Percentiles rank a stretch among this genome's conserved stretches.
phyloP scores from a whole-genome alignment of 2,888 invertebrate species.

The Erannis defoliaria region DNA sequence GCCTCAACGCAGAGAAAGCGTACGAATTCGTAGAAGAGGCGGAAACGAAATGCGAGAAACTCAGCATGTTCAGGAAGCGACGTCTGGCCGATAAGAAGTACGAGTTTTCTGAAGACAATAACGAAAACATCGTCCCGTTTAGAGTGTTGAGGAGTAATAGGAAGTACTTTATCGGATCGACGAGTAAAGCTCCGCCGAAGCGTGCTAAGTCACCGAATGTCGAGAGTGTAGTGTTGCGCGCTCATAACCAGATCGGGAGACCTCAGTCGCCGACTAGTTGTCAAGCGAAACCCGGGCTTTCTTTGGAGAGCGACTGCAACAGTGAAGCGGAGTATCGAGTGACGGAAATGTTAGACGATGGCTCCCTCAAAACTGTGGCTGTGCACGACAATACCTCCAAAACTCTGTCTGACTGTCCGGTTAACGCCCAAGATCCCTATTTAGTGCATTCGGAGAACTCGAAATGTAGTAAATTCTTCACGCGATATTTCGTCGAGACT shows the following conservation, averaged over 20 bases:
- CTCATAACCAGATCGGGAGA: constrained; percentile 80
- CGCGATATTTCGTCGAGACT: constrained; percentile 89
- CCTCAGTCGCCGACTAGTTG: constrained; percentile 67
- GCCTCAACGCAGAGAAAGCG: constrained; percentile 89
- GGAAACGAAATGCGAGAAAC: constrained; percentile 93
- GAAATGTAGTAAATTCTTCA: constrained; percentile 89
- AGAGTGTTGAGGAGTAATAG: constrained; percentile 87
- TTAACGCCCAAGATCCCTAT: constrained; percentile 80
- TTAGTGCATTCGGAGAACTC: constrained; percentile 83
- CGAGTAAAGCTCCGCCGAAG: constrained; percentile 63
- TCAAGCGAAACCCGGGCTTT: constrained; percentile 65
- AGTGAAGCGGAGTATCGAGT: constrained; percentile 83
- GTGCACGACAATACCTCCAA: constrained; percentile 84
- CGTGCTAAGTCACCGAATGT: constrained; percentile 78
- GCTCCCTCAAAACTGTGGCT: constrained; percentile 80
- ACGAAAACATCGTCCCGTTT: constrained; percentile 89
- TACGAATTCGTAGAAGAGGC: constrained; percentile 95
- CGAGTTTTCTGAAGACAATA: constrained; percentile 94
- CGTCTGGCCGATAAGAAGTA: constrained; percentile 96
- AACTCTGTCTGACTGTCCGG: constrained; percentile 79
- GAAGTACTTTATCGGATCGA: constrained; percentile 80
- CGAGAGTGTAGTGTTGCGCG: constrained; percentile 76
- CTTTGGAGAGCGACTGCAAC: constrained; percentile 72
- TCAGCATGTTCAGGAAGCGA: constrained; percentile 94
- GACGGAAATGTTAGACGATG: constrained; percentile 83